A percentile compares a stretch with the other conserved stretches of the same genome.
Conservation (phyloP, 2,888 invertebrate genomes). For the Cephalotes varians region DNA sequence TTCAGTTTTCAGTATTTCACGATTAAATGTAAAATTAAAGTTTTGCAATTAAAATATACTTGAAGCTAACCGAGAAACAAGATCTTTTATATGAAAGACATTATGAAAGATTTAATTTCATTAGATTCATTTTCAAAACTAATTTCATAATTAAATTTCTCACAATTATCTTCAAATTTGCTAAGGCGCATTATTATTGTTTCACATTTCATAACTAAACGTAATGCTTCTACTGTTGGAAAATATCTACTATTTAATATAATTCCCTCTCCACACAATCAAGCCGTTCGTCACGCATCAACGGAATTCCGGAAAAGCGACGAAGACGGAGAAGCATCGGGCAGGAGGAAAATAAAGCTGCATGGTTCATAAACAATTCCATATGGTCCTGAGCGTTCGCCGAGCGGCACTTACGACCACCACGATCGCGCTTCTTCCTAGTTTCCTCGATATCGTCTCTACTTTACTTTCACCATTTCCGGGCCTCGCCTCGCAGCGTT, state of each 20-base stretch:
- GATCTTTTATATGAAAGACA: neutral
- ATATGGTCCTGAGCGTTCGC: slow-evolving; percentile 72
- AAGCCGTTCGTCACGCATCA: slow-evolving; percentile 65
- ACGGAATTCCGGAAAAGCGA: slow-evolving; percentile 60
- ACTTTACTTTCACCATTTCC: slow-evolving; percentile 78
- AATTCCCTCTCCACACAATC: slow-evolving; percentile 7
- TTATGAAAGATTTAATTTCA: neutral
- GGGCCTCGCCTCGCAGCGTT: slow-evolving; percentile 71
- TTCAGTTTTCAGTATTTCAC: neutral
- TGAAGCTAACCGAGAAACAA: neutral
- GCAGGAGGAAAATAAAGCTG: slow-evolving; percentile 70
- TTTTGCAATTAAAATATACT: neutral
- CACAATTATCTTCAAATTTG: neutral
- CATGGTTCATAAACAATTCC: slow-evolving; percentile 77
- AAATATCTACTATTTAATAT: slow-evolving; percentile 30
- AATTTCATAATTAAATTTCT: neutral
- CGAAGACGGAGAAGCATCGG: slow-evolving; percentile 57
- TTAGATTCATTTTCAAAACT: neutral
- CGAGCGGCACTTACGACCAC: slow-evolving; percentile 70
- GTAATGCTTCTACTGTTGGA: neutral
- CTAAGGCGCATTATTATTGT: neutral
- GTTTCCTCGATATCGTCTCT: slow-evolving; percentile 74
- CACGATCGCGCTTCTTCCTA: slow-evolving; percentile 72
- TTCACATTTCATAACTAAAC: slow-evolving; percentile 11
- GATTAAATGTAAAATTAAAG: neutral